A percentile compares a stretch with the other conserved stretches of the same genome.
Conservation (phyloP, 2,113 vertebrate genomes). For the Smithornis capensis region DNA sequence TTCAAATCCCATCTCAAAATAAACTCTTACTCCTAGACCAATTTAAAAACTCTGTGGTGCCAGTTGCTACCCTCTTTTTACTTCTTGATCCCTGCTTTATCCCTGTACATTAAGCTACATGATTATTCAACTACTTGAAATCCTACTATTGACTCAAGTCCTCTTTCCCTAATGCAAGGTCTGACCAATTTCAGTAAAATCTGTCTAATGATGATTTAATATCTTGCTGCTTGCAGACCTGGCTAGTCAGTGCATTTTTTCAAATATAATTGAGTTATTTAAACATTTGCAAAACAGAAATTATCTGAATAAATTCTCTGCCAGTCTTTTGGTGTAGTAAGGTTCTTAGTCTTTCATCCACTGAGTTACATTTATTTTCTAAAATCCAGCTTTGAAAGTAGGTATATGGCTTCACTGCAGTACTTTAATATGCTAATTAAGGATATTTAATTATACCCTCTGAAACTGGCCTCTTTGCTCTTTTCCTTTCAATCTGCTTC, state of each 20-base stretch:
- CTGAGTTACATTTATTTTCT: neutral
- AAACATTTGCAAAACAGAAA: neutral
- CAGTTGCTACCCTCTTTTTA: neutral
- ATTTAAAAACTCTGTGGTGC: neutral
- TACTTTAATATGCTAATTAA: slow-evolving; percentile 19
- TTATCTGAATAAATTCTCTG: neutral
- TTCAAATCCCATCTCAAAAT: neutral
- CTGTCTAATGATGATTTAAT: neutral
- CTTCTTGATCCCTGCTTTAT: neutral
- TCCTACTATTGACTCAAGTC: neutral
- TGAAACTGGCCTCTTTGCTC: neutral
- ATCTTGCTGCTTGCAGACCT: neutral
- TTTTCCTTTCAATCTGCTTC: neutral
- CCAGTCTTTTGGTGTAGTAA: neutral
- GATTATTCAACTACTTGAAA: neutral
- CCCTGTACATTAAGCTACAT: neutral
- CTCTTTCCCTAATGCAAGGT: neutral
- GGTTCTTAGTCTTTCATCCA: neutral
- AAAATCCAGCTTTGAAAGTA: neutral
- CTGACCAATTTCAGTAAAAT: slow-evolving; percentile 16
- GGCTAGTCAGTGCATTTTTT: neutral
- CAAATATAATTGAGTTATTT: neutral
- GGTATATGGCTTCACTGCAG: neutral
- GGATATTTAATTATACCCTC: neutral
- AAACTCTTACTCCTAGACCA: neutral